phyloP scores from a whole-genome alignment of 2,888 invertebrate species.

The Nomada goodeniana region DNA sequence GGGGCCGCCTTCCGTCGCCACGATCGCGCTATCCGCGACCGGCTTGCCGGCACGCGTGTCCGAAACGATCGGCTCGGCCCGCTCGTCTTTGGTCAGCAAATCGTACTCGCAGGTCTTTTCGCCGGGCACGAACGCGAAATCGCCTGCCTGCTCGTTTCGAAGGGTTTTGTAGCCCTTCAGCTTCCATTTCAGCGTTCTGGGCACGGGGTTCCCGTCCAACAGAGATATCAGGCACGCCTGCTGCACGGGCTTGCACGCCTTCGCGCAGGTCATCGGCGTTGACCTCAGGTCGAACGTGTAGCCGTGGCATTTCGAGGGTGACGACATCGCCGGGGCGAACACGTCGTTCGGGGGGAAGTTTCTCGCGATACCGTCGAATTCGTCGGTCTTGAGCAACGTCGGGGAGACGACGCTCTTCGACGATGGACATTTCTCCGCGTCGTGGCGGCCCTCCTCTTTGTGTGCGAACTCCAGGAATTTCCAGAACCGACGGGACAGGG shows the following conservation, averaged over 20 bases:
- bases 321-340: background rate
- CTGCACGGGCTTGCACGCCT: background rate
- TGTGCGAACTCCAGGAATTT: slow-evolving; percentile 51
- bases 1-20: too few species aligned
- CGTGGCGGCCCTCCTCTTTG: slow-evolving; percentile 28
- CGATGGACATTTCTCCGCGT: background rate
- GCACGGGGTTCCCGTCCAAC: slow-evolving; percentile 38
- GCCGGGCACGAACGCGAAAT: slow-evolving; percentile 52
- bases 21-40: background rate
- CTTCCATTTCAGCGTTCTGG: slow-evolving; percentile 54
- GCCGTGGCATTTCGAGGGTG: background rate
- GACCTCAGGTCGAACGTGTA: slow-evolving; percentile 14
- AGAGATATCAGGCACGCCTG: slow-evolving; percentile 37
- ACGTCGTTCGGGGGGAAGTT: background rate
- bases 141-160: slow-evolving; percentile 28
- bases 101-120: slow-evolving; percentile 25
- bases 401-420: slow-evolving; percentile 20
- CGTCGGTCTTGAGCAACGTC: background rate
- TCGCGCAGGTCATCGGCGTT: background rate
- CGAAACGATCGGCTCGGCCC: background rate
- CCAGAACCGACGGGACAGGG: slow-evolving; percentile 51
- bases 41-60: too few species aligned
- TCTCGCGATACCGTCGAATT: background rate
- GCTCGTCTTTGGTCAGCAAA: background rate
- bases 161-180: slow-evolving; percentile 52